phyloP scores from a whole-genome alignment of 64 coral and sea anemone genomes.

The Orbicella faveolata region DNA sequence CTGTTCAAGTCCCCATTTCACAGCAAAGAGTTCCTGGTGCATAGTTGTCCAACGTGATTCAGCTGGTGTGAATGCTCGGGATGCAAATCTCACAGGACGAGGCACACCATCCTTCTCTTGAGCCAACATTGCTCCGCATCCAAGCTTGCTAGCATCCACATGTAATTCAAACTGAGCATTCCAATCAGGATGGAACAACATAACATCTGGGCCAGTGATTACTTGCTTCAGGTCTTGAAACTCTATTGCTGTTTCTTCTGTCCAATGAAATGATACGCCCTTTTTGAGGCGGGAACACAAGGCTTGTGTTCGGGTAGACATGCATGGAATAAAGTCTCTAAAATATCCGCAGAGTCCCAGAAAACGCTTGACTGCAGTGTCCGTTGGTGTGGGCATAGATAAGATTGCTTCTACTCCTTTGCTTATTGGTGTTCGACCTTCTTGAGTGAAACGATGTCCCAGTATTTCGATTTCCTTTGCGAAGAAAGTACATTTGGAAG shows the following conservation, averaged over 20 bases:
- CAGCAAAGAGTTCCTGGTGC: conserved; percentile 17
- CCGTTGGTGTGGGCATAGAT: neutral
- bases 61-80: neutral
- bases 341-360: conserved; percentile 41
- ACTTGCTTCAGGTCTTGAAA: conserved; percentile 23
- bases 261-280: conserved; percentile 4
- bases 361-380: conserved; percentile 15
- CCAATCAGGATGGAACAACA: conserved; percentile 25
- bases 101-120: conserved; percentile 4
- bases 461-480: too few relatives aligned
- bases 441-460: too few relatives aligned
- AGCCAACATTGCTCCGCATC: conserved; percentile 37
- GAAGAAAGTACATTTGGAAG: too few relatives aligned
- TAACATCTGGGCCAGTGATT: conserved; percentile 7
- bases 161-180: conserved; percentile 14
- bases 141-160: conserved; percentile 15
- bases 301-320: neutral
- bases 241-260: neutral
- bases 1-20: conserved; percentile 43
- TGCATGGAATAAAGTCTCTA: conserved; percentile 16
- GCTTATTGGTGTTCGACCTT: too few relatives aligned
- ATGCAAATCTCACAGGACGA: conserved; percentile 22
- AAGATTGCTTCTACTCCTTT: too few relatives aligned
- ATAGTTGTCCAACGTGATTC: conserved; percentile 14
- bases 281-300: neutral